These are phyloP conservation scores for Chironomus tepperi DNA, from an alignment of 1,140 invertebrate species.

Conservation along the genomic window DNA sequence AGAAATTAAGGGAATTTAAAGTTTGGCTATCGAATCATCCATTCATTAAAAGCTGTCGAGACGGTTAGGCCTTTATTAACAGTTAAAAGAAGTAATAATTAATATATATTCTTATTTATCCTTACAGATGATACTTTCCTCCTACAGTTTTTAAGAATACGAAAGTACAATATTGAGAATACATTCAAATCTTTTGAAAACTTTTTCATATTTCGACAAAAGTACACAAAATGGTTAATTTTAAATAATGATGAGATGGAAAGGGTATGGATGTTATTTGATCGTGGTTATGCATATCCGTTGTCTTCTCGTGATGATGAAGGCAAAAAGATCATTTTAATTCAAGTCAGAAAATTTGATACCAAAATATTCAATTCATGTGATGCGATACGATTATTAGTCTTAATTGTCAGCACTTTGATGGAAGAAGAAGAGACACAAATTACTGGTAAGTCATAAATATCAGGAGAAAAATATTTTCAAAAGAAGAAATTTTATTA, in stretches of 20 bases:
- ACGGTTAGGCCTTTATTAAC: background rate
- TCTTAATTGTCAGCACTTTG: background rate
- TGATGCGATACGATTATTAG: background rate
- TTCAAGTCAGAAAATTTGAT: background rate
- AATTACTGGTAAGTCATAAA: background rate
- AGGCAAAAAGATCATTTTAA: background rate
- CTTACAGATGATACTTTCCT: conserved; percentile 11
- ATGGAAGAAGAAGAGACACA: conserved; percentile 17
- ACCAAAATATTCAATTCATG: background rate
- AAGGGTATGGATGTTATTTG: background rate
- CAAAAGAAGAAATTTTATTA: no score
- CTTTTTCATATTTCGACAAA: background rate
- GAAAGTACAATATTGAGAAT: background rate
- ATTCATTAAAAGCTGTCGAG: conserved; percentile 9
- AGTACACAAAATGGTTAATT: conserved; percentile 9
- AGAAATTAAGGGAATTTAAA: background rate
- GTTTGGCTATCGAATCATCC: background rate
- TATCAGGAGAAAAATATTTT: no score
- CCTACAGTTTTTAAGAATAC: background rate
- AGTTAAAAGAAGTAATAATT: background rate
- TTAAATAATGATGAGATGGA: background rate
- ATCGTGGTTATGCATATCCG: background rate
- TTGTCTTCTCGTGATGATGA: background rate
- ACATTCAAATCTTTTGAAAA: background rate
- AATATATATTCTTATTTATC: no score